A percentile compares a stretch with the other conserved stretches of the same genome.
Evolutionary conservation across 2,113 vertebrate genomes (phyloP).

Genomic region (Myrmecobius fasciatus): DNA sequence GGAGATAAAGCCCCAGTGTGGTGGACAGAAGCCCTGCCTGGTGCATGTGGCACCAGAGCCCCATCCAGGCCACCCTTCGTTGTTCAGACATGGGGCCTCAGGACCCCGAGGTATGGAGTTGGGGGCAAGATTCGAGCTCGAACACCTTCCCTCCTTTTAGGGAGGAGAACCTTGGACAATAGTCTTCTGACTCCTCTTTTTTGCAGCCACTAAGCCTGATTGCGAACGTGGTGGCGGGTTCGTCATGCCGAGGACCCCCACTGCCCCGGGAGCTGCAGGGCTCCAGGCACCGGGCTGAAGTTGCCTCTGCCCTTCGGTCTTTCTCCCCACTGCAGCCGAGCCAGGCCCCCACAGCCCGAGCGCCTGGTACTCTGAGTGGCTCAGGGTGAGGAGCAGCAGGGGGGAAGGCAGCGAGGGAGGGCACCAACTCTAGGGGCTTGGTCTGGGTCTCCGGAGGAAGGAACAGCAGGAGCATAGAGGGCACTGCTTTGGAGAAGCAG

Average conservation of each 20-base stretch:
- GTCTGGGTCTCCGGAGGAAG: constrained; percentile 12
- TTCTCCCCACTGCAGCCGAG: constrained; percentile 92
- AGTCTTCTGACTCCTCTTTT: constrained; percentile 4
- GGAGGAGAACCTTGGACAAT: background rate
- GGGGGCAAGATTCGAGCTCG: background rate
- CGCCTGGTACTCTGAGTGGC: constrained; percentile 86
- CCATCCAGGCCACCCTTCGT: background rate
- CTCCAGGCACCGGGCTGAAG: constrained; percentile 89
- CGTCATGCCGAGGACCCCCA: constrained; percentile 88
- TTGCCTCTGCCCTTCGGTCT: constrained; percentile 92
- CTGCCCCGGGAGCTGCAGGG: constrained; percentile 88
- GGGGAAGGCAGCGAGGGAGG: background rate
- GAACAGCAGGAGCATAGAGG: background rate
- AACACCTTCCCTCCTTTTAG: background rate
- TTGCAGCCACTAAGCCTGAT: constrained; percentile 95
- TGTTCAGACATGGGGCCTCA: background rate
- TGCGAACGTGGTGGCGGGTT: constrained; percentile 91
- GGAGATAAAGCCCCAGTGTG: too few species aligned
- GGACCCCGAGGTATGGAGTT: background rate
- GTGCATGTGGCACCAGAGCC: background rate
- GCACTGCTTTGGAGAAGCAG: background rate
- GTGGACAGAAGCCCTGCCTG: too few species aligned
- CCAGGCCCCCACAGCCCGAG: constrained; percentile 81
- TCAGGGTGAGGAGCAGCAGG: constrained; percentile 88
- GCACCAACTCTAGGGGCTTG: background rate